Conservation (phyloP, 2,113 vertebrate species). For the Strigops habroptila region DNA sequence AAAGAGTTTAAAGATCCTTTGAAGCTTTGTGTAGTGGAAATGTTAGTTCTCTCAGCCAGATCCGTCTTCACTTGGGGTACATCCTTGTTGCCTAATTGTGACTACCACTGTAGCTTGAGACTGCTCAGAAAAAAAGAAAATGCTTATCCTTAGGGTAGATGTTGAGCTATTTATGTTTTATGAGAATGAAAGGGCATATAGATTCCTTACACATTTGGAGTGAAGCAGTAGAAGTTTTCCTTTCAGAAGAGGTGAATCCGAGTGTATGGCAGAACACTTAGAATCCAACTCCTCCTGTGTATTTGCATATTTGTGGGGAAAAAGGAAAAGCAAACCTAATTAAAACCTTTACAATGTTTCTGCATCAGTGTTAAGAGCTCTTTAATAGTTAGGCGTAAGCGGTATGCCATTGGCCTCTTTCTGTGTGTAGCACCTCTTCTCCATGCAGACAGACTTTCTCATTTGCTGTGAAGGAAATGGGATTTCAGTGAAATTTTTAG, state of each 20-base stretch:
- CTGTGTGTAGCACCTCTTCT: background rate
- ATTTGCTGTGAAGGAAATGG: background rate
- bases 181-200: background rate
- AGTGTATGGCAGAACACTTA: background rate
- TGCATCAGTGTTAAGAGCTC: background rate
- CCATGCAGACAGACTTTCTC: background rate
- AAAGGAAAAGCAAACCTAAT: background rate
- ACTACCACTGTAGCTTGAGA: background rate
- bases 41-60: background rate
- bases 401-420: background rate
- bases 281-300: background rate
- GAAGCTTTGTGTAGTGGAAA: background rate
- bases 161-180: background rate
- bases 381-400: background rate
- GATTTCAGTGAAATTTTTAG: background rate
- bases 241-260: background rate
- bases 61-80: rapidly evolving
- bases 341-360: background rate
- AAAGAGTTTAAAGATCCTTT: background rate
- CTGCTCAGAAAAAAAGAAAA: background rate
- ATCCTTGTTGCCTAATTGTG: background rate
- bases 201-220: background rate
- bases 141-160: background rate
- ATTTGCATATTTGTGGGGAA: rapidly evolving
- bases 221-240: background rate